Evolutionary conservation across 2,113 vertebrate species (phyloP).

Genomic region (Acrocephalus arundinaceus): DNA sequence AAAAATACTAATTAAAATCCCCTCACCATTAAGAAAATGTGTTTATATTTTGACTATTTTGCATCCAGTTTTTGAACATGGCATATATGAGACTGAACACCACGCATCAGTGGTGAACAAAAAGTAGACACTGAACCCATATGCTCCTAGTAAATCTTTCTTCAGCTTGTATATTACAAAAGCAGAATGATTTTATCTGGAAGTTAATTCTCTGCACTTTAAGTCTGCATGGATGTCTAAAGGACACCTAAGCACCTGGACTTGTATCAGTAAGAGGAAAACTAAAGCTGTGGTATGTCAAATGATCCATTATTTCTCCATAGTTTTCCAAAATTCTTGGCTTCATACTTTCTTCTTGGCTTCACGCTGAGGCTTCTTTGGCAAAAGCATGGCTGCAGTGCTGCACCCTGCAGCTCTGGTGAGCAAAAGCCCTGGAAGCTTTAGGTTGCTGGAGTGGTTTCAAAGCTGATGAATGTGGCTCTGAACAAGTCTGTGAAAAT

Average conservation of each 20-base stretch:
- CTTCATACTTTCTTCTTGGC: neutral
- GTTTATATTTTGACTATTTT: conserved; percentile 32
- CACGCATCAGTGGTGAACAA: conserved; percentile 15
- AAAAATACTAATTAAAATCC: conserved; percentile 55
- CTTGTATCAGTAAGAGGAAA: neutral
- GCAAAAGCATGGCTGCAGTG: neutral
- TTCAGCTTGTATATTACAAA: conserved; percentile 50
- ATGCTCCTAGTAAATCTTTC: conserved; percentile 32
- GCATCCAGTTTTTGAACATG: conserved; percentile 48
- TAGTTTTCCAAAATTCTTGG: neutral
- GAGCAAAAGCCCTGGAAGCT: neutral
- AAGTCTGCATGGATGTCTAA: neutral
- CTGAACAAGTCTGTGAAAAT: neutral
- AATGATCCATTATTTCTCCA: neutral
- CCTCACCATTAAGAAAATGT: conserved; percentile 13
- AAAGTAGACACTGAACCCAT: conserved; percentile 14
- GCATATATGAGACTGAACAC: conserved; percentile 20
- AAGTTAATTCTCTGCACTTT: neutral
- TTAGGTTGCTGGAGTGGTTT: neutral
- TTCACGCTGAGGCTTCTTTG: neutral
- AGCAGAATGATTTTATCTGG: neutral
- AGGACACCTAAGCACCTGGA: neutral
- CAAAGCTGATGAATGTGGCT: neutral
- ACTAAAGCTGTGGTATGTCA: neutral
- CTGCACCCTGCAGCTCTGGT: neutral